phyloP scores from a whole-genome alignment of 2,888 invertebrate species.

The Eupithecia dodoneata region DNA sequence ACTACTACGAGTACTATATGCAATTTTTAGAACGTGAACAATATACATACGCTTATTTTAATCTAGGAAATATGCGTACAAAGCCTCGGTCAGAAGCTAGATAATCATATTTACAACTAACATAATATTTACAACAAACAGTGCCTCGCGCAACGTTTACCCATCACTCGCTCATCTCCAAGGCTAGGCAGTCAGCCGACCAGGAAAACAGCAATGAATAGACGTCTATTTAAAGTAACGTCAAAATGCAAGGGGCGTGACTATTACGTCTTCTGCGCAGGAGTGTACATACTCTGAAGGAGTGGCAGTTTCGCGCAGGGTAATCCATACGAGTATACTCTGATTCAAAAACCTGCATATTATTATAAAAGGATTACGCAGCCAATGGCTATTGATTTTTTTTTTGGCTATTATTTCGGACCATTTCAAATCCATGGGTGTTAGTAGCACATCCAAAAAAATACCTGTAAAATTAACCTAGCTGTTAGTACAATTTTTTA shows the following conservation, averaged over 20 bases:
- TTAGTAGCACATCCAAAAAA: too few species aligned
- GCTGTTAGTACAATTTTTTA: too few species aligned
- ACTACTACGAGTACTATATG: neutral
- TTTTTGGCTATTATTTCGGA: too few species aligned
- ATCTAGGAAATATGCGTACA: neutral
- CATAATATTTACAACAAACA: conserved; percentile 14
- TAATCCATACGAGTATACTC: neutral
- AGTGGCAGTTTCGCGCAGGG: conserved; percentile 11
- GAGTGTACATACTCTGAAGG: conserved; percentile 15
- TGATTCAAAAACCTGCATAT: too few species aligned
- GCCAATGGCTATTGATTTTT: too few species aligned
- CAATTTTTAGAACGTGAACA: neutral
- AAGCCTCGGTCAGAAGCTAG: neutral
- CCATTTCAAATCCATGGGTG: too few species aligned
- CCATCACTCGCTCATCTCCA: conserved; percentile 49
- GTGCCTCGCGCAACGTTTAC: conserved; percentile 21
- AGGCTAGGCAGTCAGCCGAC: conserved; percentile 60
- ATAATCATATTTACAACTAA: neutral
- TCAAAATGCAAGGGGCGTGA: conserved; percentile 50
- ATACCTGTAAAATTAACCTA: too few species aligned
- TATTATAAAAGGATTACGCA: too few species aligned
- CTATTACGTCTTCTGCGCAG: conserved; percentile 47
- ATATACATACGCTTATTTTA: neutral
- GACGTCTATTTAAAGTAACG: conserved; percentile 57
- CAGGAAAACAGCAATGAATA: conserved; percentile 67